phyloP scores from a whole-genome alignment of 2,797 vertebrate genomes.

The Parotocinclus haroldoi region DNA sequence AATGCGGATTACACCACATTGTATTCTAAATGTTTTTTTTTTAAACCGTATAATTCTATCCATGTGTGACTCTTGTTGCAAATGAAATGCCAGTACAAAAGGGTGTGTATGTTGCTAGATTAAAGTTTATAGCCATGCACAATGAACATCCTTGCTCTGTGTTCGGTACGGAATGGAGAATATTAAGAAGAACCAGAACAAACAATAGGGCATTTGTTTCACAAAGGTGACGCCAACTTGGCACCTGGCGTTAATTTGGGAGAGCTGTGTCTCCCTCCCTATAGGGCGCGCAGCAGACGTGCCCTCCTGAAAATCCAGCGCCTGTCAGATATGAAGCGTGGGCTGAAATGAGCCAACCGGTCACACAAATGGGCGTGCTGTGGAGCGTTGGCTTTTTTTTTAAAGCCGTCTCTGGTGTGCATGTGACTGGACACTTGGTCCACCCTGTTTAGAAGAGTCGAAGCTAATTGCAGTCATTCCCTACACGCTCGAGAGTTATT shows the following conservation, averaged over 20 bases:
- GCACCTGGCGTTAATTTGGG: slow-evolving; percentile 9
- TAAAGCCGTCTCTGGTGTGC: too few relatives aligned
- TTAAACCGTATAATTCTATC: slow-evolving; percentile 25
- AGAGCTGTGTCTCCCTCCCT: slow-evolving; percentile 4
- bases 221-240: slow-evolving; percentile 14
- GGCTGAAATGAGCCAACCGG: neutral
- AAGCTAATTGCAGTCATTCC: neutral
- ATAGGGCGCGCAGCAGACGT: neutral
- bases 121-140: slow-evolving; percentile 45
- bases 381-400: too few relatives aligned
- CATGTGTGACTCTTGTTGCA: slow-evolving; percentile 19
- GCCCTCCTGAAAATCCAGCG: neutral
- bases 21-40: neutral
- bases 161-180: slow-evolving; percentile 31
- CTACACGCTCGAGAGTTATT: neutral
- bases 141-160: slow-evolving; percentile 41
- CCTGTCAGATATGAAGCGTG: slow-evolving; percentile 5
- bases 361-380: too few relatives aligned
- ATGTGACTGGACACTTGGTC: too few relatives aligned
- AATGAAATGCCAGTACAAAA: slow-evolving; percentile 46
- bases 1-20: slow-evolving; percentile 3
- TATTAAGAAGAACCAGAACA: slow-evolving; percentile 31
- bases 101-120: slow-evolving; percentile 34
- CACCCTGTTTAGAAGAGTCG: too few relatives aligned
- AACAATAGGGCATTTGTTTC: slow-evolving; percentile 23